Evolutionary conservation across 2,797 vertebrate species (phyloP).

Genomic region (Knipowitschia caucasica): DNA sequence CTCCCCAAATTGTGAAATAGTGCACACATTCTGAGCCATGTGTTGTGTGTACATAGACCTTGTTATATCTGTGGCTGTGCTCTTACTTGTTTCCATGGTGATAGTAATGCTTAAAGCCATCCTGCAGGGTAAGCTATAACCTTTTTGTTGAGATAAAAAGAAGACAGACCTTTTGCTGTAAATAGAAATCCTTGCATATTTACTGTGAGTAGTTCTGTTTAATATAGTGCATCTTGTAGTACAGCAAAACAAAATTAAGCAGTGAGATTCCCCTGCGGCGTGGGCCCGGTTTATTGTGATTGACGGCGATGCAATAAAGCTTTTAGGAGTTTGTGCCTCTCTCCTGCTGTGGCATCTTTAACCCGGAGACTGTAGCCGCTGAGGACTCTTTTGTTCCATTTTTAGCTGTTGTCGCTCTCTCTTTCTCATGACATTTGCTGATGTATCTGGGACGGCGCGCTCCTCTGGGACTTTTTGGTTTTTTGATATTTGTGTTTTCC

Average conservation of each 20-base stretch:
- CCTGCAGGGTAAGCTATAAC: too few species aligned
- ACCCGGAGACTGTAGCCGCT: constrained; percentile 55
- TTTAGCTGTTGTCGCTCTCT: constrained; percentile 54
- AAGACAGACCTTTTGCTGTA: too few species aligned
- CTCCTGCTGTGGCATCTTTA: constrained; percentile 59
- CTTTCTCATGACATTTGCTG: constrained; percentile 70
- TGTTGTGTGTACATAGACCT: too few species aligned
- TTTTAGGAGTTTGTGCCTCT: constrained; percentile 63
- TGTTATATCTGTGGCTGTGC: too few species aligned
- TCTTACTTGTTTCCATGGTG: too few species aligned
- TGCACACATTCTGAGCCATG: too few species aligned
- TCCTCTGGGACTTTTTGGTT: constrained; percentile 47
- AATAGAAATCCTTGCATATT: too few species aligned
- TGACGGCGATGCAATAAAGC: constrained; percentile 74
- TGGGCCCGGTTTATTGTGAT: constrained; percentile 36
- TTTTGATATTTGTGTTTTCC: constrained; percentile 11
- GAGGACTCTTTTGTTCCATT: constrained; percentile 59
- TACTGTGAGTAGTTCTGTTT: too few species aligned
- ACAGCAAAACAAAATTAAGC: neutral
- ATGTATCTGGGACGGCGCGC: constrained; percentile 48
- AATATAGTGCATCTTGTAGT: too few species aligned
- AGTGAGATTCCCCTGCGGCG: neutral
- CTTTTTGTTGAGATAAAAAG: too few species aligned
- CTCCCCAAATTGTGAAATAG: too few species aligned
- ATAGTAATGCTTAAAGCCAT: too few species aligned